A percentile compares a stretch with the other conserved stretches of the same genome.
These are phyloP conservation scores for Ptychodera flava DNA, from an alignment of 35 echinoderm and acorn worm genomes.

Conservation along the genomic window DNA sequence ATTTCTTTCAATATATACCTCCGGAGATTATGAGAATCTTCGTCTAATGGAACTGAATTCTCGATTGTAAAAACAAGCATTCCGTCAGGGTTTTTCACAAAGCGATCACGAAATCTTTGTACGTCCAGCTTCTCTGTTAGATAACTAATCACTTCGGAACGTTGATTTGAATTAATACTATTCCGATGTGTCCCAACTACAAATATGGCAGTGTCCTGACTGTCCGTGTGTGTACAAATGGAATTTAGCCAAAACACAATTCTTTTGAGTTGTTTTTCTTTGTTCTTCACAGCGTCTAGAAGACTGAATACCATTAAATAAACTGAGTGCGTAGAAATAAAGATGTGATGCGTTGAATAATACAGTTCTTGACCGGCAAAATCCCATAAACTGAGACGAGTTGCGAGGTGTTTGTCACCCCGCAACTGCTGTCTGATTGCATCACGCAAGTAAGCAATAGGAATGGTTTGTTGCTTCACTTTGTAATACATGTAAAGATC, in stretches of 20 bases:
- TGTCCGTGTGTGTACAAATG: background rate
- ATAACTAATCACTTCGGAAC: too few species aligned
- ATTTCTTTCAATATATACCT: background rate
- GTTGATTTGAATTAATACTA: background rate
- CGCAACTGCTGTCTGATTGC: background rate
- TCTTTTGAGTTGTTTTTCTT: background rate
- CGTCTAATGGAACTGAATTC: background rate
- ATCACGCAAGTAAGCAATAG: background rate
- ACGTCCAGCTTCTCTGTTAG: too few species aligned
- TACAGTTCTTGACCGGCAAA: background rate
- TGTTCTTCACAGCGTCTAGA: background rate
- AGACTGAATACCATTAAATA: background rate
- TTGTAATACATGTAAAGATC: background rate
- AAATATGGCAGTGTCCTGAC: background rate
- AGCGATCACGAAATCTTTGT: background rate
- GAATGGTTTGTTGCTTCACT: background rate
- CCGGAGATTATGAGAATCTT: background rate
- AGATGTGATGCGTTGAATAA: background rate
- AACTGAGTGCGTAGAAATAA: background rate
- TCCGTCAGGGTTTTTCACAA: background rate
- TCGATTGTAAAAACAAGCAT: background rate
- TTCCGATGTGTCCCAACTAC: background rate
- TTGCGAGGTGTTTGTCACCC: background rate
- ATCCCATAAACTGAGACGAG: background rate
- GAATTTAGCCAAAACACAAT: background rate